phyloP scores from a whole-genome alignment of 1,140 invertebrate species.

The Vollenhovia emeryi region DNA sequence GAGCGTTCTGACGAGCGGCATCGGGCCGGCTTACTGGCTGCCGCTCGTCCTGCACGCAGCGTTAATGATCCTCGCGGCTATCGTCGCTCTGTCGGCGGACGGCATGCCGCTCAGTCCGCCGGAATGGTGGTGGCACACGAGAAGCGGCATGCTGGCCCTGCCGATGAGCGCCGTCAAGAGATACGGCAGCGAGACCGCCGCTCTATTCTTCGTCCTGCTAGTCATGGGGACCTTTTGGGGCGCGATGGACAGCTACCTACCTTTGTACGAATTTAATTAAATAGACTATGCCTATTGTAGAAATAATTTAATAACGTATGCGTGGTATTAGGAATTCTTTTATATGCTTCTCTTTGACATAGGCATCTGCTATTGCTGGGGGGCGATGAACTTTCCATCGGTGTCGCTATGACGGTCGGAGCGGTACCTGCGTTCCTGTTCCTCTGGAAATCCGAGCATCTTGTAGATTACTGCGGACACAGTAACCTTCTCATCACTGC shows the following conservation, averaged over 20 bases:
- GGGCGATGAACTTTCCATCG: slow-evolving; percentile 87
- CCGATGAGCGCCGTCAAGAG: slow-evolving; percentile 91
- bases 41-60: slow-evolving; percentile 87
- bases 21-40: slow-evolving; percentile 82
- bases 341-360: slow-evolving; percentile 2
- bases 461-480: slow-evolving; percentile 94
- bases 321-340: background rate
- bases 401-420: slow-evolving; percentile 88
- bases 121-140: slow-evolving; percentile 93
- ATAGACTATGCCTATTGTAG: background rate
- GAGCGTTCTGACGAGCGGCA: slow-evolving; percentile 69
- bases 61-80: slow-evolving; percentile 88
- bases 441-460: slow-evolving; percentile 91
- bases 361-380: slow-evolving; percentile 88
- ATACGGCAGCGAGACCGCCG: slow-evolving; percentile 90
- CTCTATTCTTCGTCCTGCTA: slow-evolving; percentile 89
- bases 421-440: slow-evolving; percentile 90
- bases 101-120: slow-evolving; percentile 91
- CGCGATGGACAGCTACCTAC: slow-evolving; percentile 91
- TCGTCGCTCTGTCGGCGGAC: slow-evolving; percentile 88
- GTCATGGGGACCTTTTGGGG: slow-evolving; percentile 92
- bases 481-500: slow-evolving; percentile 93
- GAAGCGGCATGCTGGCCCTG: slow-evolving; percentile 90
- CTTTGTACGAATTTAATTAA: slow-evolving; percentile 85
- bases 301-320: slow-evolving; percentile 24